These are phyloP conservation scores for Xenotilapia caudafasciata DNA, from an alignment of 2,113 vertebrate genomes.

Conservation along the genomic window DNA sequence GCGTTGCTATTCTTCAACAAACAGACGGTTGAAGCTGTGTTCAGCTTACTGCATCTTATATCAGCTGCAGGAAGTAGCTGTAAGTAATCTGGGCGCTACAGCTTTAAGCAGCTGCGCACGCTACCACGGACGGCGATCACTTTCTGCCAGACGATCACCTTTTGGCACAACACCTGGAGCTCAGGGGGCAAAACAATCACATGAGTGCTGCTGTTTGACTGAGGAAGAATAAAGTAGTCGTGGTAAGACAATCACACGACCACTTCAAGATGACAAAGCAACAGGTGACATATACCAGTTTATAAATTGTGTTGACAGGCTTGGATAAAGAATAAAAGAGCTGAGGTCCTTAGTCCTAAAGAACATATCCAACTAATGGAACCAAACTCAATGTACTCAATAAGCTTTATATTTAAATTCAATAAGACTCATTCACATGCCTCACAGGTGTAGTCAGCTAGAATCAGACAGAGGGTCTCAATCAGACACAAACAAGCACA, in stretches of 20 bases:
- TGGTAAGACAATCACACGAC: fast-evolving
- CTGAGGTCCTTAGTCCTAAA: not conserved
- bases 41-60: not conserved
- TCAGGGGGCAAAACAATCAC: fast-evolving
- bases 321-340: not conserved
- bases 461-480: not conserved
- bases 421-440: not conserved
- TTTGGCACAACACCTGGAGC: fast-evolving
- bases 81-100: fast-evolving
- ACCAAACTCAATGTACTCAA: not conserved
- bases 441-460: not conserved
- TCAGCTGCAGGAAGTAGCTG: fast-evolving
- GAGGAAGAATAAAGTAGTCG: not conserved
- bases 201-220: not conserved
- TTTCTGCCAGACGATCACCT: fast-evolving
- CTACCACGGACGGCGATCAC: fast-evolving
- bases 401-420: not conserved
- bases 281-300: fast-evolving
- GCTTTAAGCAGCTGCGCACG: not conserved
- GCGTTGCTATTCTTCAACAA: not conserved
- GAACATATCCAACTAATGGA: not conserved
- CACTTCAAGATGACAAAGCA: not conserved
- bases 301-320: not conserved
- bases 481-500: not conserved
- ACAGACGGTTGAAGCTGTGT: fast-evolving